Evolutionary conservation across 2,113 vertebrate species (phyloP).

Genomic region (Bolborhynchus lineola): DNA sequence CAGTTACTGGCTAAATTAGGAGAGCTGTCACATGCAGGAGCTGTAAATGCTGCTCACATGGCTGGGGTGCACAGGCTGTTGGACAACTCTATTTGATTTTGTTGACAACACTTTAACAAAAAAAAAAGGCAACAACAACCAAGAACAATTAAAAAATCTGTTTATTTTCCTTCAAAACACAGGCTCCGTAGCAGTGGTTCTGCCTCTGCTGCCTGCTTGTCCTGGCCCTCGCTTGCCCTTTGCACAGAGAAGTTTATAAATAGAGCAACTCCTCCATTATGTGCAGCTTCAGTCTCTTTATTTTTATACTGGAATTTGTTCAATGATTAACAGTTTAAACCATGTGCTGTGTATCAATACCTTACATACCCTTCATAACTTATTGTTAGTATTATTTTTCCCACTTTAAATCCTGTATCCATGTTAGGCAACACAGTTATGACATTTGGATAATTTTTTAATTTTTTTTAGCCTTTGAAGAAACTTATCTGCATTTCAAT

Average conservation of each 20-base stretch:
- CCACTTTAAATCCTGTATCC: slow-evolving; percentile 40
- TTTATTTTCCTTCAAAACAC: background rate
- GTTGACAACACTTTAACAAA: background rate
- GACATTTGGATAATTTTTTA: background rate
- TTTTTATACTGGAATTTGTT: slow-evolving; percentile 72
- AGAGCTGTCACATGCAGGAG: slow-evolving; percentile 71
- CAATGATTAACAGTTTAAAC: slow-evolving; percentile 62
- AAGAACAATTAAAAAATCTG: background rate
- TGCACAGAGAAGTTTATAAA: slow-evolving; percentile 53
- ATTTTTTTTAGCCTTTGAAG: slow-evolving; percentile 24
- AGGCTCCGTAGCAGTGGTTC: background rate
- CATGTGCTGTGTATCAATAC: slow-evolving; percentile 62
- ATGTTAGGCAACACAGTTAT: slow-evolving; percentile 29
- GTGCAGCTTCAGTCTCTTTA: slow-evolving; percentile 64
- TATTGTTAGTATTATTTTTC: slow-evolving; percentile 40
- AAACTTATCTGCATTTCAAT: slow-evolving; percentile 39
- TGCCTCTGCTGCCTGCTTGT: background rate
- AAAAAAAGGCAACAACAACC: background rate
- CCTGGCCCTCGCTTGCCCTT: slow-evolving; percentile 31
- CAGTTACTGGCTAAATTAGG: slow-evolving; percentile 78
- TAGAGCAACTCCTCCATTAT: slow-evolving; percentile 47
- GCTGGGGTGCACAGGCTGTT: background rate
- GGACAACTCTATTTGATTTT: slow-evolving; percentile 36
- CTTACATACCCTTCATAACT: slow-evolving; percentile 56
- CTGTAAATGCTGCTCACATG: slow-evolving; percentile 67